Base-by-base conservation (phyloP, 2,113 vertebrate genomes). In the Ranitomeya imitator region DNA sequence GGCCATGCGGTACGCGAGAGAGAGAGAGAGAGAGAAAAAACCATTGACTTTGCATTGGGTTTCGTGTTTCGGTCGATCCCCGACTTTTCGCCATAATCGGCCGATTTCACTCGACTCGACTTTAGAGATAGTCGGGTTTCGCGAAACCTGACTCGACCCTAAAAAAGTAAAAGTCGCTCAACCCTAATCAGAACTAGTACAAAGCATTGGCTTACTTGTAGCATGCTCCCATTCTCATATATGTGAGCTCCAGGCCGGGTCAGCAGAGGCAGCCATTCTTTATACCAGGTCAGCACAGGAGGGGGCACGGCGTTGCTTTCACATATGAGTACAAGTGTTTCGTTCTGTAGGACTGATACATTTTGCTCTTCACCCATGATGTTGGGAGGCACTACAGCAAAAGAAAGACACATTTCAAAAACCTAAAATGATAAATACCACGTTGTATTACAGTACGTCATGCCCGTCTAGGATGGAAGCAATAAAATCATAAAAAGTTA, bases 281-380 rank as follows among this genome's bases (percentile, higher is more conserved):
- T 96, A 37, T 95, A 92, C 98, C 98, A 99, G 0, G 86, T 78
- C 21, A 99, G 94, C 1, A 93, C 90, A 0, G 98, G 97, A 0
- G 95, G 94, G 0, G 98, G 98, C 15, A 99, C 88, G 0, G 98
- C 97, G 1, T 96, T 94, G 10, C 98, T 95, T 80, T 93, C 96
- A 92, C 98, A 99, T 1, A 86, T 93, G 77, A 99, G 94, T 92
- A 97, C 95, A 90, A 97, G 91, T 0, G 93, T 85, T 81, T 93
- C 95, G 6, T 95, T 93, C 6, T 96, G 92, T 92, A 97, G 92
- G 81, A 95, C 95, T 0, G 98, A 98, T 86, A 96, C 85, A 0
- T 99, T 99, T 90, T 96, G 96, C 89, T 99, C 97, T 91, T 99
- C 97, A 4, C 98, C 98, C 94, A 93, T 93, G 90, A 99, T 99